These are phyloP conservation scores for Atractosteus spatula DNA, from an alignment of 2,113 vertebrate genomes.

Conservation along the genomic window DNA sequence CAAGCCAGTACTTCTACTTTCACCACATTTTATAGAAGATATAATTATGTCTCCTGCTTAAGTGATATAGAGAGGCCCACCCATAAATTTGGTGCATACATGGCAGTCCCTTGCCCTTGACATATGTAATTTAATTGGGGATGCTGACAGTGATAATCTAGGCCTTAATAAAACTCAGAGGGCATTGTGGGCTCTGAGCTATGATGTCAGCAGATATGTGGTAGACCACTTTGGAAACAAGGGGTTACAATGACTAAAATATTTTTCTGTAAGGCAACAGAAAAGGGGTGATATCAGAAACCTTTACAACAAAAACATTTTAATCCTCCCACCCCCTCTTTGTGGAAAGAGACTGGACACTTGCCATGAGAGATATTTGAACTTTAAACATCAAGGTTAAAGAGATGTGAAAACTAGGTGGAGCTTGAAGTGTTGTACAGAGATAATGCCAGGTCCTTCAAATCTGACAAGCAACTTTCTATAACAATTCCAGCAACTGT, in stretches of 20 bases:
- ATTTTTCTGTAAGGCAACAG: background rate
- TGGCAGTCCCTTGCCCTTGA: background rate
- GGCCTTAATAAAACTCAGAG: conserved; percentile 7
- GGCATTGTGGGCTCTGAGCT: background rate
- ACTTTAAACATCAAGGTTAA: background rate
- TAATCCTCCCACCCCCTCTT: background rate
- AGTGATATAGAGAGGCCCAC: background rate
- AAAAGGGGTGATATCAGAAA: background rate
- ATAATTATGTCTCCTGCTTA: conserved; percentile 9
- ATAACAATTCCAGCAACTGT: too few species aligned
- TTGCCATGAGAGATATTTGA: background rate
- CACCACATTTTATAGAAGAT: background rate
- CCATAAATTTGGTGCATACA: conserved; percentile 9
- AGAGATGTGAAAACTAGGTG: conserved; percentile 3
- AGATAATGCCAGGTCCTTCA: too few species aligned
- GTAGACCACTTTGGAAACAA: conserved; percentile 10
- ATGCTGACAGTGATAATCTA: conserved; percentile 16
- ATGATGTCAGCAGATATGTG: conserved; percentile 19
- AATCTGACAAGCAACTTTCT: too few species aligned
- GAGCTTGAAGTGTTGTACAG: background rate
- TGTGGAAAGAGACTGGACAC: background rate
- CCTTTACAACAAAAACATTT: background rate
- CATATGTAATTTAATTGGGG: conserved; percentile 13
- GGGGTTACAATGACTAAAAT: conserved; percentile 4
- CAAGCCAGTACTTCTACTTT: background rate